Base-by-base conservation (phyloP, 1,140 invertebrate species). In the Eupristina koningsbergeri region DNA sequence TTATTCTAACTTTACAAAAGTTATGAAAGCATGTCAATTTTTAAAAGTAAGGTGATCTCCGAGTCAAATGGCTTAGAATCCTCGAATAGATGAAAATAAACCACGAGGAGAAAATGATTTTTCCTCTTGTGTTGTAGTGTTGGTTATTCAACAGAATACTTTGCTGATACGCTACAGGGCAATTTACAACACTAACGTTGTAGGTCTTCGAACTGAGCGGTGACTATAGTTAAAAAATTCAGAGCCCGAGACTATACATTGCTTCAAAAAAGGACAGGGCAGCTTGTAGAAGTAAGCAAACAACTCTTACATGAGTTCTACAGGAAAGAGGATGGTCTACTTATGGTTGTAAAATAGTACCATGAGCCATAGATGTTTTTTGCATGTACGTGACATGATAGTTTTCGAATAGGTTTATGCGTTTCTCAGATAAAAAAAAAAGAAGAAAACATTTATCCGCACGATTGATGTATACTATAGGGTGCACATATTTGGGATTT, bases 201-300 rank as follows among this genome's bases (percentile, higher is more conserved):
- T 64, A 64, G 31, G n/a, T 64, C 61, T 64, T 64, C 31, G n/a
- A 31, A 64, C 31, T 31, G n/a, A 61, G 9, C n/a, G 11, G 11
- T 64, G 34, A 64, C 31, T 64, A 31, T 64, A 31, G 61, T 22
- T 71, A 36, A 71, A 71, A 71, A 39, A 71, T 41, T 67, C 34
- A 71, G 19, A 71, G 39, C 26, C 19, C 34, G 34, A 71, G 8
- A 71, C 67, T 71, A 9, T 41, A 22, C 34, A 71, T 26, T 36
- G 36, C 34, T 22, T 71, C 34, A 41, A 39, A 71, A 41, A 71
- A 71, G 67, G 36, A 36, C 67, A 71, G 67, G 17, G 36, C 36
- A 71, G 15, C 22, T 71, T 71, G 67, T 71, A 41, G 34, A 71
- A 71, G 22, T 41, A 41, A 36, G 39, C 67, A 71, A 71, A 41